These are phyloP conservation scores for Chaenodraco wilsoni DNA, from an alignment of 2,797 vertebrate species.

Conservation along the genomic window DNA sequence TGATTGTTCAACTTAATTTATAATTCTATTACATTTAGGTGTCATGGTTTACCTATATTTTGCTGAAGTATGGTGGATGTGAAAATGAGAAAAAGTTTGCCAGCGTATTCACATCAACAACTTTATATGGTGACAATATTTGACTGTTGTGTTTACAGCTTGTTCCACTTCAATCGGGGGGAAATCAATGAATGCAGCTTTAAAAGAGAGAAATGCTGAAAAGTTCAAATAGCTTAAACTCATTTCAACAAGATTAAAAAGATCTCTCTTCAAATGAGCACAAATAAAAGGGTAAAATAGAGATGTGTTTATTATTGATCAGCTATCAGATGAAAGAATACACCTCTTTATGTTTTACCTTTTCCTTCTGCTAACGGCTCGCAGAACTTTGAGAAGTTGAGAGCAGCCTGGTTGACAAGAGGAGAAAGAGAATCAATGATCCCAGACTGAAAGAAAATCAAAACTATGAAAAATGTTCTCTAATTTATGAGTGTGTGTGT, in stretches of 20 bases:
- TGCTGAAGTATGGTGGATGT: not conserved
- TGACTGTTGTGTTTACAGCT: not conserved
- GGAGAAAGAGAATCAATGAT: slow-evolving; percentile 25
- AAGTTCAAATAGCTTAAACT: not conserved
- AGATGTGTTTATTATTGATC: slow-evolving; percentile 29
- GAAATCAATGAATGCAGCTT: slow-evolving; percentile 2
- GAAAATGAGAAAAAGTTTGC: not conserved
- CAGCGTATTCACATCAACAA: not conserved
- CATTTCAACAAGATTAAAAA: not conserved
- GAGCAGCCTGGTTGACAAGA: slow-evolving; percentile 85
- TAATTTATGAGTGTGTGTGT: not conserved
- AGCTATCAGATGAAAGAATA: slow-evolving; percentile 25
- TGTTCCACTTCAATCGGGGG: not conserved
- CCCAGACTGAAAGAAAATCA: slow-evolving; percentile 24
- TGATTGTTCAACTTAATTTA: not conserved
- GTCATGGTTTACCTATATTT: not conserved
- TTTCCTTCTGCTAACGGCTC: slow-evolving; percentile 93
- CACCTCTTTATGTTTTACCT: slow-evolving; percentile 81
- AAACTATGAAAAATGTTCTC: not conserved
- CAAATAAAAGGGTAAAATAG: not conserved
- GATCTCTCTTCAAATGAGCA: slow-evolving; percentile 17
- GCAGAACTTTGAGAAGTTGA: slow-evolving; percentile 97
- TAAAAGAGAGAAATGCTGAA: not conserved
- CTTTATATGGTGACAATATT: not conserved
- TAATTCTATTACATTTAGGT: not conserved